Percentiles rank a stretch among this genome's conserved stretches.
phyloP scores from a whole-genome alignment of 1,140 invertebrate species.

The Lordiphosa collinella region DNA sequence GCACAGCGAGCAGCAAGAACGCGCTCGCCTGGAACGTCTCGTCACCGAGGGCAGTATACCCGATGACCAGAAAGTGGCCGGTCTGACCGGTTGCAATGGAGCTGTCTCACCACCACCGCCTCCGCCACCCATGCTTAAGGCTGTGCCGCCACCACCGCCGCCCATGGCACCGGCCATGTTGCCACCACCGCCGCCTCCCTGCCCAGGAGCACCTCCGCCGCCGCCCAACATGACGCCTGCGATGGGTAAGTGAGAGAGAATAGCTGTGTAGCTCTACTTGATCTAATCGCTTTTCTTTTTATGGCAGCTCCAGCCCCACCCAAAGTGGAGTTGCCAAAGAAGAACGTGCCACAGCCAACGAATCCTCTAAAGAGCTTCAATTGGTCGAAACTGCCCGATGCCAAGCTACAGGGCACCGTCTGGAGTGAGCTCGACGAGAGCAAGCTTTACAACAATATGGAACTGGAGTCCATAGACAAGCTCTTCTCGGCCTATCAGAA shows the following conservation, averaged over 20 bases:
- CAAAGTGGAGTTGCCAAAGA: slow-evolving; percentile 82
- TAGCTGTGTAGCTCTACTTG: neutral
- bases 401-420: slow-evolving; percentile 92
- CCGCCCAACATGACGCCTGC: slow-evolving; percentile 79
- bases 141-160: slow-evolving; percentile 80
- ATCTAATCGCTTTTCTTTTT: neutral
- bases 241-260: slow-evolving; percentile 50
- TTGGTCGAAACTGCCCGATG: slow-evolving; percentile 96
- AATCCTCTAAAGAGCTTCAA: slow-evolving; percentile 98
- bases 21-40: slow-evolving; percentile 90
- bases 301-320: slow-evolving; percentile 80
- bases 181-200: slow-evolving; percentile 80
- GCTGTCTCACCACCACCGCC: slow-evolving; percentile 82
- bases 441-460: slow-evolving; percentile 94
- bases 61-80: slow-evolving; percentile 92
- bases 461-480: slow-evolving; percentile 94
- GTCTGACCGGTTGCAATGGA: slow-evolving; percentile 74
- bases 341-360: slow-evolving; percentile 92
- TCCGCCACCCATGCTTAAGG: slow-evolving; percentile 82
- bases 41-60: slow-evolving; percentile 93
- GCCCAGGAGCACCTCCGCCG: slow-evolving; percentile 80
- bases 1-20: slow-evolving; percentile 90
- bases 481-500: slow-evolving; percentile 98
- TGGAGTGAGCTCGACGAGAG: slow-evolving; percentile 97
- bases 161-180: slow-evolving; percentile 80